Percentiles rank a stretch among this genome's conserved stretches.
These are phyloP conservation scores for Rhinoptilus africanus DNA, from an alignment of 2,113 vertebrate species.

Conservation along the genomic window DNA sequence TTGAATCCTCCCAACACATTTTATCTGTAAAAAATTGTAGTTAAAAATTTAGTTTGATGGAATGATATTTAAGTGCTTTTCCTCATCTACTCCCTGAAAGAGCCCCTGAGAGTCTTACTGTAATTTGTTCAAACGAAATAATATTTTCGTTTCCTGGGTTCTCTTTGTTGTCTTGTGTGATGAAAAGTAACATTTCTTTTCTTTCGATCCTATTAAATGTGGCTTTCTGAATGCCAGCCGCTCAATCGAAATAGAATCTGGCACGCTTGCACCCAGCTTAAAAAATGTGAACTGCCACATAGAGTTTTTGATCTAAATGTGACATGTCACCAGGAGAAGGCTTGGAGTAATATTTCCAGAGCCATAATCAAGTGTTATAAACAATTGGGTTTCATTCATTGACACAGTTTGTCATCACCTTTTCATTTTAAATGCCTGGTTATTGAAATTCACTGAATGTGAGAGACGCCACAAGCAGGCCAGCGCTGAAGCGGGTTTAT, in stretches of 20 bases:
- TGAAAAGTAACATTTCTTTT: conserved; percentile 86
- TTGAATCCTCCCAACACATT: conserved; percentile 83
- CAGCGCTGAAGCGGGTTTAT: background rate
- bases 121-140: conserved; percentile 86
- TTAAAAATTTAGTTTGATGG: conserved; percentile 86
- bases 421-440: conserved; percentile 16
- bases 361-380: conserved; percentile 39
- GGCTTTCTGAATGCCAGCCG: conserved; percentile 70
- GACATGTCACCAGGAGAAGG: conserved; percentile 64
- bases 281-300: conserved; percentile 70
- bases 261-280: conserved; percentile 62
- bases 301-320: conserved; percentile 72
- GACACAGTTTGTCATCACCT: conserved; percentile 63
- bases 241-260: conserved; percentile 76
- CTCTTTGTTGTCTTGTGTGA: conserved; percentile 83
- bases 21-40: conserved; percentile 80
- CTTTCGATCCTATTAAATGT: conserved; percentile 79
- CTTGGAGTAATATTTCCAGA: conserved; percentile 46
- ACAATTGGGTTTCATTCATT: conserved; percentile 58
- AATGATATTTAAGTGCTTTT: conserved; percentile 84
- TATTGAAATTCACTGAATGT: conserved; percentile 40
- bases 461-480: conserved; percentile 18
- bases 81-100: conserved; percentile 79
- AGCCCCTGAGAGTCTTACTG: conserved; percentile 76
- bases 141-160: conserved; percentile 83